Evolutionary conservation across 2,888 invertebrate species (phyloP), one percentile per base, ranked within the genome.

Genomic region (Xylota segnis): DNA sequence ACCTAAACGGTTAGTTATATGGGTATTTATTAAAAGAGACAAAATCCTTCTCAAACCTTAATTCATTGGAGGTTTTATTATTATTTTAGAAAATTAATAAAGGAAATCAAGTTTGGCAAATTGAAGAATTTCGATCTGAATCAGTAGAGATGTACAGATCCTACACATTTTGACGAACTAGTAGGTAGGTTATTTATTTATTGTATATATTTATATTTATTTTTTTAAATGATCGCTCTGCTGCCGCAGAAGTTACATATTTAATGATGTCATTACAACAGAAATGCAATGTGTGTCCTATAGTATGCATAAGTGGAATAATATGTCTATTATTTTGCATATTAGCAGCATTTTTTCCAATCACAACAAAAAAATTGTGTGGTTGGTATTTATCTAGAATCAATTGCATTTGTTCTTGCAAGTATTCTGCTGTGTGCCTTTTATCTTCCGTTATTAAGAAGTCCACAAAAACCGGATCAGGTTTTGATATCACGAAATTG

Each of bases 241-340:
- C 3, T 23, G 23, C 23, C 3, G 23, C 3, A 23, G 23, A 23
- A 23, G 23, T 23, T 2, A 23, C 23, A 23, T n/a, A 58, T 9
- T 58, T 58, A 14, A 63, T 63, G 9, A 63, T 63, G 16, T 63
- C 63, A 63, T 63, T 63, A 7, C 47, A 63, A 45, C 6, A 61
- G n/a, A 52, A 52, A 58, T 58, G 58, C 34, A 58, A 34, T 16
- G 58, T 58, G 12, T 58, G 58, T 9, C 37, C 34, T n/a, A n/a
- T n/a, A n/a, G n/a, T 18, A 56, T 56, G 56, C 58, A 58, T 9
- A 16, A 58, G 16, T 4, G 59, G 40, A 37, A 59, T 5, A 40
- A 59, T 40, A 59, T 40, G 59, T 23, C n/a, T 40, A 18, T 18
- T 27, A 45, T 61, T 45, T 10, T 61, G 27, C 61, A 61, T 61